phyloP scores from a whole-genome alignment of 2,888 invertebrate genomes.

The Aquatica leii region DNA sequence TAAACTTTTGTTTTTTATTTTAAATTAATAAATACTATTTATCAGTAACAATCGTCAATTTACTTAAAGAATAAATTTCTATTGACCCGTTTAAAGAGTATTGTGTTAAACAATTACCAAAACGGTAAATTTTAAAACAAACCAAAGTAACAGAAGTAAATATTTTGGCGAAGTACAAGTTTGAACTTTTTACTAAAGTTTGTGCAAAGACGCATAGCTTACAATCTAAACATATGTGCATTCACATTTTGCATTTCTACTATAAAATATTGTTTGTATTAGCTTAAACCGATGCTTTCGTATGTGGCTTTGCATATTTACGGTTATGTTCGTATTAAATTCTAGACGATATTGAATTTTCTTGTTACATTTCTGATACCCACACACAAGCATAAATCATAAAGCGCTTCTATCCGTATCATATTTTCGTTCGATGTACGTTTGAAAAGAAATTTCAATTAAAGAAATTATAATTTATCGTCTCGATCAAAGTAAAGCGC shows the following conservation, averaged over 20 bases:
- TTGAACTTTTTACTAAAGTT: conserved; percentile 16
- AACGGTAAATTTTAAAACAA: too few relatives aligned
- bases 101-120: too few relatives aligned
- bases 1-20: too few relatives aligned
- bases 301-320: conserved; percentile 29
- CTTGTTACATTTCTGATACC: conserved; percentile 18
- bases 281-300: conserved; percentile 27
- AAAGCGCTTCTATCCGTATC: background rate
- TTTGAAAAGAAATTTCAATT: conserved; percentile 9
- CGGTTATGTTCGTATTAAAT: conserved; percentile 33
- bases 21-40: too few relatives aligned
- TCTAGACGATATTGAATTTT: conserved; percentile 33
- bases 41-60: too few relatives aligned
- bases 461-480: conserved; percentile 8
- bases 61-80: too few relatives aligned
- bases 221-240: conserved; percentile 28
- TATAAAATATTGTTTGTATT: conserved; percentile 32
- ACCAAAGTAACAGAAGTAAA: conserved; percentile 2
- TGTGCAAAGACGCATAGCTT: conserved; percentile 7
- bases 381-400: conserved; percentile 21
- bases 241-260: conserved; percentile 25
- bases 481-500: too few relatives aligned
- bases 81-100: too few relatives aligned
- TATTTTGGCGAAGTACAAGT: conserved; percentile 17
- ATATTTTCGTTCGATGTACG: background rate